Conservation (phyloP, 2,113 vertebrate genomes). For the Pardalotus punctatus region DNA sequence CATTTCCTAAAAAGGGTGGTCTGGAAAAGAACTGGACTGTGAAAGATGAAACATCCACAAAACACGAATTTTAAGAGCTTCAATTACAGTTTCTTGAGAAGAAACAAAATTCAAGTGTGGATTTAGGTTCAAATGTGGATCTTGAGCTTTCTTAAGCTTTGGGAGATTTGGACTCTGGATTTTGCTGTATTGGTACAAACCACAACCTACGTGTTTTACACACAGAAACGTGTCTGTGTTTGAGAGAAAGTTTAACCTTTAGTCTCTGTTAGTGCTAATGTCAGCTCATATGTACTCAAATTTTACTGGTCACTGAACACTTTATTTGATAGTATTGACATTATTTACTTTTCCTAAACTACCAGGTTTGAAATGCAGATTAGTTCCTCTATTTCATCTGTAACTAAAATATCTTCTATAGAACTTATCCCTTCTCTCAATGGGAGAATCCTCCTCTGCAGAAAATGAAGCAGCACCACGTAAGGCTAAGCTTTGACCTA, state of each 20-base stretch:
- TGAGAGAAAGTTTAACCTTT: background rate
- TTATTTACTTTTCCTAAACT: background rate
- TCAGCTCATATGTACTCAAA: background rate
- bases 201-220: background rate
- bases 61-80: background rate
- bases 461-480: background rate
- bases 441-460: background rate
- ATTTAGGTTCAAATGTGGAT: background rate
- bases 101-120: background rate
- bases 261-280: background rate
- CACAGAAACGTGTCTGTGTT: background rate
- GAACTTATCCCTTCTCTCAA: background rate
- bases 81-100: background rate
- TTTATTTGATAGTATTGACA: background rate
- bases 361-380: background rate
- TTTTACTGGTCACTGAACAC: background rate
- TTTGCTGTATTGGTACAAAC: background rate
- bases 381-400: background rate
- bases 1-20: background rate
- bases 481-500: background rate
- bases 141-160: background rate
- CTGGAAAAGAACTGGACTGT: background rate
- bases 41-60: background rate
- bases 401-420: background rate
- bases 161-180: background rate